A percentile compares a stretch with the other conserved stretches of the same genome.
Evolutionary conservation across 2,797 vertebrate species (phyloP).

Genomic region (Platyrinchus mystaceus): DNA sequence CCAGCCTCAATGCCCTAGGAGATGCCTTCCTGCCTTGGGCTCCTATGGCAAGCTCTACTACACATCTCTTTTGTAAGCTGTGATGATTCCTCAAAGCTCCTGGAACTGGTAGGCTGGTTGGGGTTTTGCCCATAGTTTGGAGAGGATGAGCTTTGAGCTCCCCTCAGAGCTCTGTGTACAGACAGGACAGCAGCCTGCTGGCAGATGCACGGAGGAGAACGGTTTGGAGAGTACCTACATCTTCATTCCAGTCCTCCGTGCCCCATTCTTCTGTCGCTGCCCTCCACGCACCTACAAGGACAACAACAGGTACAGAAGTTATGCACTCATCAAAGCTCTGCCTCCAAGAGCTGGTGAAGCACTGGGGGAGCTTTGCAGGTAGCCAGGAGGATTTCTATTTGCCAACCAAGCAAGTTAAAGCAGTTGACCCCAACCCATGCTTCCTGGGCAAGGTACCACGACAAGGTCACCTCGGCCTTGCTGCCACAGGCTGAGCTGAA

Average conservation of each 20-base stretch:
- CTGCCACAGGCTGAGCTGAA: not conserved
- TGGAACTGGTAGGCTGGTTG: not conserved
- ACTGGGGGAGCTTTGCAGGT: constrained; percentile 25
- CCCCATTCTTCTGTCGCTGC: constrained; percentile 95
- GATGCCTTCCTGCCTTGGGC: not conserved
- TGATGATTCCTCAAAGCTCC: not conserved
- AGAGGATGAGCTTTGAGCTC: not conserved
- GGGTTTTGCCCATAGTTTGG: not conserved
- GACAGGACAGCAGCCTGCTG: not conserved
- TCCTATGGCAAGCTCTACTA: not conserved
- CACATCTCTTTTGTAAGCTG: not conserved
- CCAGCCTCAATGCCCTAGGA: not conserved
- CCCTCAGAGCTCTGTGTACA: not conserved
- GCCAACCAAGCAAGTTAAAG: not conserved
- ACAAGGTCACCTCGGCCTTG: not conserved
- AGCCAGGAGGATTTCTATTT: not conserved
- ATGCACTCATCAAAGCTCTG: not conserved
- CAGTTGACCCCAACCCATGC: not conserved
- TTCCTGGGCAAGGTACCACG: rapidly evolving
- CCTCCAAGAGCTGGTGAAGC: not conserved
- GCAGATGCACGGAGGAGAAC: not conserved
- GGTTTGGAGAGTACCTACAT: constrained; percentile 81
- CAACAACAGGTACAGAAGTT: not conserved
- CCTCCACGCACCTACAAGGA: constrained; percentile 89
- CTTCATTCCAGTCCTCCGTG: constrained; percentile 99